Percentiles rank a stretch among this genome's conserved stretches.
phyloP scores from a whole-genome alignment of 2,888 invertebrate genomes.

The Rambutsinella grinnellia region DNA sequence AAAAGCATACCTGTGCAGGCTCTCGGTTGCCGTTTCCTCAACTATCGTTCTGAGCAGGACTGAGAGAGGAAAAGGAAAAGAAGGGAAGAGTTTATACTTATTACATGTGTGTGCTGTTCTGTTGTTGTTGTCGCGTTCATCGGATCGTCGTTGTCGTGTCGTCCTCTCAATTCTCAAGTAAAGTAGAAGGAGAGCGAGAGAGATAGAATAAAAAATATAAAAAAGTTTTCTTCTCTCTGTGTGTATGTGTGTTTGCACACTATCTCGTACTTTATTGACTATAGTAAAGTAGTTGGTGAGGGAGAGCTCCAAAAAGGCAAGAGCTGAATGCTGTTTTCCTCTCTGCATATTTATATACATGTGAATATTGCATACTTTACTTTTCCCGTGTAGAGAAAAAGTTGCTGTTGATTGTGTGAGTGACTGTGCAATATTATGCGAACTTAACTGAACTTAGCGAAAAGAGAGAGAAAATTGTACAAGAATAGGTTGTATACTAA shows the following conservation, averaged over 20 bases:
- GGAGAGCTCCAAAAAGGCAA: too few species aligned
- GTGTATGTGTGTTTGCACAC: background rate
- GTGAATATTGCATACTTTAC: background rate
- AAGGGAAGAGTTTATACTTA: background rate
- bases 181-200: background rate
- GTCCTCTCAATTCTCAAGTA: background rate
- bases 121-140: background rate
- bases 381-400: background rate
- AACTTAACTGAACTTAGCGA: background rate
- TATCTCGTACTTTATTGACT: background rate
- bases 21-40: background rate
- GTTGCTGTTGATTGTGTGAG: background rate
- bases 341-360: background rate
- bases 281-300: background rate
- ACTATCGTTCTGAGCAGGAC: background rate
- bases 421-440: background rate
- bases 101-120: background rate
- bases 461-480: constrained; percentile 11
- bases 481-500: constrained; percentile 2
- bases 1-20: background rate
- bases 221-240: background rate
- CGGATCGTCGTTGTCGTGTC: background rate
- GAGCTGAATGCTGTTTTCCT: background rate
- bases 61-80: background rate
- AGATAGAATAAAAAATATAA: background rate